These are phyloP conservation scores for Chaenocephalus aceratus DNA, from an alignment of 2,113 vertebrate genomes.

Conservation along the genomic window DNA sequence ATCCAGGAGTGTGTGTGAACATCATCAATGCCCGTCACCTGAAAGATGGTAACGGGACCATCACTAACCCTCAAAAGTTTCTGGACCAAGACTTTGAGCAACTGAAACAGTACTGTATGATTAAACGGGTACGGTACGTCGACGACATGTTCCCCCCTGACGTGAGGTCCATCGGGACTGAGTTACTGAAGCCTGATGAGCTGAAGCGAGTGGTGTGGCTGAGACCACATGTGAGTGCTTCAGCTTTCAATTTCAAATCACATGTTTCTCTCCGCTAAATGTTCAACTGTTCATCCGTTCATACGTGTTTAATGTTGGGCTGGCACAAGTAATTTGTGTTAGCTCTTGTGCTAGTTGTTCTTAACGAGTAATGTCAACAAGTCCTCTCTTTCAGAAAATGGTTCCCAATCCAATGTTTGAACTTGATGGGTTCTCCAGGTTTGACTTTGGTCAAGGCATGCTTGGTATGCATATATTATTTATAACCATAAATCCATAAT, in stretches of 20 bases:
- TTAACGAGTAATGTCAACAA: neutral
- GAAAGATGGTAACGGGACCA: conserved; percentile 58
- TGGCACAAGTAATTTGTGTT: neutral
- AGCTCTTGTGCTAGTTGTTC: neutral
- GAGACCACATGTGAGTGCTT: conserved; percentile 63
- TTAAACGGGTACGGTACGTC: conserved; percentile 35
- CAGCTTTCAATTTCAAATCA: neutral
- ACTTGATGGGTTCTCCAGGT: conserved; percentile 71
- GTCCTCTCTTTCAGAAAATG: conserved; percentile 64
- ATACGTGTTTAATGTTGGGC: neutral
- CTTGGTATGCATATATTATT: conserved; percentile 67
- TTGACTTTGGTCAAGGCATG: conserved; percentile 79
- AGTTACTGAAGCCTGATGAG: conserved; percentile 5
- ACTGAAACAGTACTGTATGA: conserved; percentile 60
- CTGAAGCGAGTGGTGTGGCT: conserved; percentile 47
- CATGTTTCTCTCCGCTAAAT: neutral
- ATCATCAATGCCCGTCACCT: conserved; percentile 72
- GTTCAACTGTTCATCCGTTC: neutral
- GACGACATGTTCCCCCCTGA: conserved; percentile 81
- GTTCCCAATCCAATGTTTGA: conserved; percentile 53
- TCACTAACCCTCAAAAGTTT: conserved; percentile 62
- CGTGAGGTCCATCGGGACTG: conserved; percentile 70
- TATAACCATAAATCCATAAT: neutral
- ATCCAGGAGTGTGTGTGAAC: conserved; percentile 75
- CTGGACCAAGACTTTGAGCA: conserved; percentile 70